Evolutionary conservation across 1,140 invertebrate species (phyloP).

Genomic region (Aplysia californica): DNA sequence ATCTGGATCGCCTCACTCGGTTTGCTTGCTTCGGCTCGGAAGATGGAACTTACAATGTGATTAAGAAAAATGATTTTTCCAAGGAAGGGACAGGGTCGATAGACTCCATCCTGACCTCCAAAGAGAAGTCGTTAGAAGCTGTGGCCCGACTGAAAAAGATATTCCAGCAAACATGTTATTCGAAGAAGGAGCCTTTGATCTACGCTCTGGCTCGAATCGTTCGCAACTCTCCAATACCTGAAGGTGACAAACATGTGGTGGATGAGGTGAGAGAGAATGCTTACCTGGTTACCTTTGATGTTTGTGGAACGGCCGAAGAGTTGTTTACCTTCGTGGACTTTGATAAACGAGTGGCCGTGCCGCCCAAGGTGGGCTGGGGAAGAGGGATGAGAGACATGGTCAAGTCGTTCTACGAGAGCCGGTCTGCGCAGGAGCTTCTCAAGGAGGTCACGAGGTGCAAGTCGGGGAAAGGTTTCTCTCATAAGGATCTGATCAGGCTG

Average conservation of each 20-base stretch:
- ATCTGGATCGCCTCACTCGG: constrained; percentile 1
- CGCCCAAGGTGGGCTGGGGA: constrained; percentile 70
- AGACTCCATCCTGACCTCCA: neutral
- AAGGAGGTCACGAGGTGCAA: constrained; percentile 74
- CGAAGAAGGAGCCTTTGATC: constrained; percentile 5
- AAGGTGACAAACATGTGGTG: constrained; percentile 46
- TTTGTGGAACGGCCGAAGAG: constrained; percentile 72
- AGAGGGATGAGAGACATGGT: constrained; percentile 73
- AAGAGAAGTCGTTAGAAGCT: neutral
- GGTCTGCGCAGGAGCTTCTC: constrained; percentile 72
- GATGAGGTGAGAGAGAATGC: constrained; percentile 68
- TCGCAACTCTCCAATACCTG: constrained; percentile 66
- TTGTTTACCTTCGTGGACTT: constrained; percentile 75
- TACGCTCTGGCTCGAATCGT: constrained; percentile 73
- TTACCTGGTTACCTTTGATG: constrained; percentile 70
- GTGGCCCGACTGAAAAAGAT: neutral
- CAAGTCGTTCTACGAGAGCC: constrained; percentile 73
- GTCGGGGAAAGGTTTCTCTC: constrained; percentile 75
- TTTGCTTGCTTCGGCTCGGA: constrained; percentile 16
- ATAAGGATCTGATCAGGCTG: constrained; percentile 76
- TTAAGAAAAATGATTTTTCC: neutral
- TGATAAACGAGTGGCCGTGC: constrained; percentile 66
- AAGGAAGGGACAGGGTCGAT: too few species aligned
- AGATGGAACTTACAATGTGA: neutral
- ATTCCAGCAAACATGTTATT: neutral